phyloP scores from a whole-genome alignment of 2,888 invertebrate species.

The Drosophila limbata region DNA sequence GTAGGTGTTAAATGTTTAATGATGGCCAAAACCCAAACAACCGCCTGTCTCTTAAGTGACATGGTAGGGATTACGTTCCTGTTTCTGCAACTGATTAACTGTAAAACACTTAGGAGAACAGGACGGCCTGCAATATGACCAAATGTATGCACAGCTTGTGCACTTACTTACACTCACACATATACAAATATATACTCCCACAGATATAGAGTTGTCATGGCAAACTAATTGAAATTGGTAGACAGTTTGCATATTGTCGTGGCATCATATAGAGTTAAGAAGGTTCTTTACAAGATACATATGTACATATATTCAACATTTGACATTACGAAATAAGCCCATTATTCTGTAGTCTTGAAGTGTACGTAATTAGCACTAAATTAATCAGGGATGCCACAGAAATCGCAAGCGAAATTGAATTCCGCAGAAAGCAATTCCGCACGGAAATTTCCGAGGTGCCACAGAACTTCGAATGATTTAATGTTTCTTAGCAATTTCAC shows the following conservation, averaged over 20 bases:
- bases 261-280: conserved; percentile 13
- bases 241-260: conserved; percentile 32
- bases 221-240: conserved; percentile 56
- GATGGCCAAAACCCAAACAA: conserved; percentile 53
- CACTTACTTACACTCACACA: conserved; percentile 16
- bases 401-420: too few relatives aligned
- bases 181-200: neutral
- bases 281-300: neutral
- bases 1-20: conserved; percentile 72
- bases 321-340: conserved; percentile 1
- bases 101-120: conserved; percentile 32
- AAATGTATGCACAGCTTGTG: conserved; percentile 28
- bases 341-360: conserved; percentile 6
- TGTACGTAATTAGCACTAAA: conserved; percentile 21
- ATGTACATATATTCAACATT: neutral
- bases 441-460: too few relatives aligned
- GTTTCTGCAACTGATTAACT: conserved; percentile 59
- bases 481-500: too few relatives aligned
- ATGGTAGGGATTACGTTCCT: conserved; percentile 14
- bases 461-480: too few relatives aligned
- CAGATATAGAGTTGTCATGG: neutral
- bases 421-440: too few relatives aligned
- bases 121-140: neutral
- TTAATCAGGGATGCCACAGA: too few relatives aligned
- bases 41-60: conserved; percentile 23